A percentile compares a stretch with the other conserved stretches of the same genome.
phyloP scores from a whole-genome alignment of 2,113 vertebrate species.

The Microcebus ravelobensis region DNA sequence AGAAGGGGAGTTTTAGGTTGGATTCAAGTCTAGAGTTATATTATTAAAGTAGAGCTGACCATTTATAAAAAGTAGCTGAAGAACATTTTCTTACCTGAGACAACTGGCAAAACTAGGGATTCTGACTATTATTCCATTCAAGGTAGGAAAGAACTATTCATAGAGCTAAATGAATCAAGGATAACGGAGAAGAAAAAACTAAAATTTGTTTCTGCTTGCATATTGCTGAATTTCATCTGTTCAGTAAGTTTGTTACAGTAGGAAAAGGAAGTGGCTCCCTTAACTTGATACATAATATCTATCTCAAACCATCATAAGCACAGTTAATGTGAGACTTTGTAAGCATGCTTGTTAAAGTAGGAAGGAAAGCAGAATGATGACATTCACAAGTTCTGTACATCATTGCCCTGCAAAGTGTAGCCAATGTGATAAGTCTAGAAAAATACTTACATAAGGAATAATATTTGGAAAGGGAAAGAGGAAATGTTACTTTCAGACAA shows the following conservation, averaged over 20 bases:
- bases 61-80: neutral
- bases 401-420: neutral
- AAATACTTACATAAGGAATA: neutral
- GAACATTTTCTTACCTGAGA: neutral
- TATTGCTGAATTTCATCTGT: neutral
- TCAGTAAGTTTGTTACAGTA: neutral
- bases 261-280: neutral
- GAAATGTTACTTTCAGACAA: neutral
- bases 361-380: neutral
- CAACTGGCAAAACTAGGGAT: neutral
- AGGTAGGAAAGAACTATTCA: neutral
- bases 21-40: neutral
- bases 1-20: neutral
- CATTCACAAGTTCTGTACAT: neutral
- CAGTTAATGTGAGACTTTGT: neutral
- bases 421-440: neutral
- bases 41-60: neutral
- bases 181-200: neutral
- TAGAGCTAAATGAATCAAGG: neutral
- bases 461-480: neutral
- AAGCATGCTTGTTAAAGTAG: neutral
- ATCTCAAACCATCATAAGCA: neutral
- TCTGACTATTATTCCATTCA: neutral
- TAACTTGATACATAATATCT: neutral
- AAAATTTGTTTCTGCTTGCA: neutral